These are phyloP conservation scores for Hyposmocoma kahamanoa DNA, from an alignment of 1,140 invertebrate genomes.

Conservation along the genomic window DNA sequence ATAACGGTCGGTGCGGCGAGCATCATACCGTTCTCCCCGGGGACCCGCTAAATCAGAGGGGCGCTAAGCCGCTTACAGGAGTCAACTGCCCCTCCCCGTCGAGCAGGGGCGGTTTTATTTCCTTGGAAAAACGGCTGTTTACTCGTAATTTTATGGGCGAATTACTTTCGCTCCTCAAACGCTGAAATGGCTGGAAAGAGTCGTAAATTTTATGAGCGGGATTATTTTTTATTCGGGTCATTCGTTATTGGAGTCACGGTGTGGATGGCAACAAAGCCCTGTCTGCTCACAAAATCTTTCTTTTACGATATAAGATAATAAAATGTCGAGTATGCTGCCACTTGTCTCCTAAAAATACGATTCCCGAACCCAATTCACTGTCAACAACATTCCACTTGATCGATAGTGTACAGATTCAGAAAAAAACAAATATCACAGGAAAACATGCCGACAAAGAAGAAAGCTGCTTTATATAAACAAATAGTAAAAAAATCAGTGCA, in stretches of 20 bases:
- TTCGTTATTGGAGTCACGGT: constrained; percentile 21
- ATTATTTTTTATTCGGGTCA: constrained; percentile 52
- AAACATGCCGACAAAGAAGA: constrained; percentile 57
- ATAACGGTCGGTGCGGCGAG: constrained; percentile 34
- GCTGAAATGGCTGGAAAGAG: constrained; percentile 51
- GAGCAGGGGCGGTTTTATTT: constrained; percentile 56
- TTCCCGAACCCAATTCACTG: constrained; percentile 59
- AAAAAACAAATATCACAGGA: constrained; percentile 44
- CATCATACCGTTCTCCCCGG: constrained; percentile 46
- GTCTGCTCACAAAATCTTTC: background rate
- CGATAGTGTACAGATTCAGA: constrained; percentile 37
- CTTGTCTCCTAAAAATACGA: constrained; percentile 32
- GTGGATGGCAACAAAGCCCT: background rate
- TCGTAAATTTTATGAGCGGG: constrained; percentile 55
- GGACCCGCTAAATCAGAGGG: constrained; percentile 43
- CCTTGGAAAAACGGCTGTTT: constrained; percentile 65
- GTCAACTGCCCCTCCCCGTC: constrained; percentile 53
- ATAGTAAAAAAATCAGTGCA: constrained; percentile 44
- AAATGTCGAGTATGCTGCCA: constrained; percentile 41
- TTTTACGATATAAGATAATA: constrained; percentile 11
- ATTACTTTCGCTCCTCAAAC: constrained; percentile 63
- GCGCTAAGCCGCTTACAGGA: constrained; percentile 64
- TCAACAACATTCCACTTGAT: constrained; percentile 61
- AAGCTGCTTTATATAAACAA: constrained; percentile 35
- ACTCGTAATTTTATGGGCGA: constrained; percentile 64